Percentiles rank a stretch among this genome's conserved stretches.
phyloP scores from a whole-genome alignment of 2,888 invertebrate species.

The Malthinus seriepunctatus region DNA sequence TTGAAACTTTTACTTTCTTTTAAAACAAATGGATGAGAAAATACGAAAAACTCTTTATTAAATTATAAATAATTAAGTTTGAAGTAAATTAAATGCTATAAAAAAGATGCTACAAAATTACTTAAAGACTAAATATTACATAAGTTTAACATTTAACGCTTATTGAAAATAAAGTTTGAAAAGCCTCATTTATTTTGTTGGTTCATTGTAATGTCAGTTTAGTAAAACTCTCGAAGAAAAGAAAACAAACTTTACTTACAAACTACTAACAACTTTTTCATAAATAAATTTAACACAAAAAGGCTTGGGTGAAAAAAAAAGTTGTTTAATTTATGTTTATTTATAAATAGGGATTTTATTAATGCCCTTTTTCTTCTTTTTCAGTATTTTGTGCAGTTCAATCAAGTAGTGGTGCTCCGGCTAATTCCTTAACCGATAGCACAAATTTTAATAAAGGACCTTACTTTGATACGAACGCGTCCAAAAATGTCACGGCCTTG shows the following conservation, averaged over 20 bases:
- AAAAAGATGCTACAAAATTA: too few species aligned
- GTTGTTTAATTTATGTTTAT: too few species aligned
- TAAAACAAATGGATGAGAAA: too few species aligned
- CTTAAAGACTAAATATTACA: background rate
- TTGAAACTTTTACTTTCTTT: too few species aligned
- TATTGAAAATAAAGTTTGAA: conserved; percentile 13
- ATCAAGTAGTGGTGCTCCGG: conserved; percentile 42
- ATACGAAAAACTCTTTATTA: too few species aligned
- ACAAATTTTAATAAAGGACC: conserved; percentile 49
- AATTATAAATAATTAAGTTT: too few species aligned
- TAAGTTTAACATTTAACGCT: background rate
- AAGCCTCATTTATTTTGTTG: conserved; percentile 27
- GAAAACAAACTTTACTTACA: conserved; percentile 21
- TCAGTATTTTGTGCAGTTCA: conserved; percentile 50
- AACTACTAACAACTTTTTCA: conserved; percentile 22
- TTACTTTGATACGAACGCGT: conserved; percentile 53
- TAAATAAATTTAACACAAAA: conserved; percentile 16
- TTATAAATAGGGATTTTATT: too few species aligned
- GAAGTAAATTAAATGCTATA: too few species aligned
- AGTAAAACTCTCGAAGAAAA: conserved; percentile 23
- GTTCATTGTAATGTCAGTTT: conserved; percentile 25
- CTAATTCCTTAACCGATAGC: conserved; percentile 47
- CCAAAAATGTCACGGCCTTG: conserved; percentile 72
- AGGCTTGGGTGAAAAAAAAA: background rate
- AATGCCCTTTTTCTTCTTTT: conserved; percentile 13